Evolutionary conservation across 1,140 invertebrate species (phyloP), one percentile per base, ranked within the genome.

Genomic region (Drosophila yakuba): DNA sequence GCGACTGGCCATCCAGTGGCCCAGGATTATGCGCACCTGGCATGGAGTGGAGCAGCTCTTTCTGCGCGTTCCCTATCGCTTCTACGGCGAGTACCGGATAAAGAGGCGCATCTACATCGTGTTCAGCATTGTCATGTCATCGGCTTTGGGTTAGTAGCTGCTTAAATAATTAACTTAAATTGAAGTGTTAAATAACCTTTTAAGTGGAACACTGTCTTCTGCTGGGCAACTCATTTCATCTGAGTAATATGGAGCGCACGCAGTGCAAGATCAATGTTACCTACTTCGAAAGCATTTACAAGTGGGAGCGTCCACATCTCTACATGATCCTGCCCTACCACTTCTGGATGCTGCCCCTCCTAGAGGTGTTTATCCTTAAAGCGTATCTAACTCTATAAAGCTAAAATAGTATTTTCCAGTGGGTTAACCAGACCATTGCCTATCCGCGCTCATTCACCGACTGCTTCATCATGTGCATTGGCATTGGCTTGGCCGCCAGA

Each of bases 401-500:
- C 7, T 15, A 55, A 14, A 23, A 3, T 8, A n/a, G 25, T n/a
- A 14, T 44, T 23, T 52, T 11, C 1, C 17, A 91, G 88, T 92
- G 81, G 78, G 58, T 91, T 15, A 92, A 92, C 54, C 32, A 91
- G 45, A 91, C 90, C 0, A 83, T 92, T 52, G 91, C 91, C n/a
- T 92, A 91, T 73, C 81, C 86, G 0, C 84, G 86, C 3, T 82
- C 90, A 20, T 92, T 92, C 35, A 95, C 94, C 14, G 95, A 95
- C 75, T 77, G 95, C 4, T 95, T 95, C 36, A 93, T 95, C 3
- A 95, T 95, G 91, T 80, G 95, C 83, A 93, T 95, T 82, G 93
- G 93, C 61, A 91, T 94, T 35, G 94, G 94, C 5, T 67, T 95
- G 44, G 93, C 93, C 0, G 91, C 93, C 25, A 93, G 94, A 50